A percentile compares a stretch with the other conserved stretches of the same genome.
These are phyloP conservation scores for Drosophila nikananu DNA, from an alignment of 1,140 invertebrate species.

Conservation along the genomic window DNA sequence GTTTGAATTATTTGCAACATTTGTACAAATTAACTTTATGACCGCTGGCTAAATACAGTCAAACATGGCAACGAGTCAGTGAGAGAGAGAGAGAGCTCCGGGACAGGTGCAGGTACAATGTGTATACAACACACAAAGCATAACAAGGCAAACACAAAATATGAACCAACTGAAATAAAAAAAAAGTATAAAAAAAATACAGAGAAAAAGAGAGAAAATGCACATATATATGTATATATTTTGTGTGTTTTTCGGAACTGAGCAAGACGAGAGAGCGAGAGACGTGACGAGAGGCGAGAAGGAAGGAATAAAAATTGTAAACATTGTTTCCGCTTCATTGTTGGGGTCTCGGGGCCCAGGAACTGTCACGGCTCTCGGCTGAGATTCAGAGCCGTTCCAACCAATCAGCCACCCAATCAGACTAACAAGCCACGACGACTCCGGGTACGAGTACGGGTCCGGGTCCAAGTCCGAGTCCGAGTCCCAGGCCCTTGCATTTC, in stretches of 20 bases:
- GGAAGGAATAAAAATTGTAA: constrained; percentile 65
- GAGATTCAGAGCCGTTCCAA: constrained; percentile 60
- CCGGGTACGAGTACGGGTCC: not conserved
- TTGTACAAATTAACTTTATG: constrained; percentile 84
- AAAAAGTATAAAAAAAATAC: constrained; percentile 13
- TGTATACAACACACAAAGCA: constrained; percentile 83
- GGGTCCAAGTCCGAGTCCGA: constrained; percentile 3
- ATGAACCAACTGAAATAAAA: constrained; percentile 40
- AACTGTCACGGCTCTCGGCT: constrained; percentile 59
- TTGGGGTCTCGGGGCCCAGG: constrained; percentile 52
- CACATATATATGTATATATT: constrained; percentile 36
- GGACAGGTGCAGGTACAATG: constrained; percentile 61
- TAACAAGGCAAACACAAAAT: constrained; percentile 79
- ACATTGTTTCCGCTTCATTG: constrained; percentile 83
- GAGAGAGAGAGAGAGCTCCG: constrained; percentile 5
- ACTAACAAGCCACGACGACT: constrained; percentile 66
- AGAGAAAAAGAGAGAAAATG: constrained; percentile 10
- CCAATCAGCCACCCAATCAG: constrained; percentile 80
- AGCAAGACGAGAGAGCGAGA: constrained; percentile 1
- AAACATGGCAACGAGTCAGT: constrained; percentile 56
- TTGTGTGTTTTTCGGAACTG: constrained; percentile 41
- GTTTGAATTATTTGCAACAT: constrained; percentile 82
- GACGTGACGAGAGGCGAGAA: constrained; percentile 1
- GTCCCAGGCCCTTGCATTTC: constrained; percentile 66
- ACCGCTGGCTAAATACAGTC: constrained; percentile 82